Base-by-base conservation (phyloP, 2,113 vertebrate species). In the Ceratotherium simum region DNA sequence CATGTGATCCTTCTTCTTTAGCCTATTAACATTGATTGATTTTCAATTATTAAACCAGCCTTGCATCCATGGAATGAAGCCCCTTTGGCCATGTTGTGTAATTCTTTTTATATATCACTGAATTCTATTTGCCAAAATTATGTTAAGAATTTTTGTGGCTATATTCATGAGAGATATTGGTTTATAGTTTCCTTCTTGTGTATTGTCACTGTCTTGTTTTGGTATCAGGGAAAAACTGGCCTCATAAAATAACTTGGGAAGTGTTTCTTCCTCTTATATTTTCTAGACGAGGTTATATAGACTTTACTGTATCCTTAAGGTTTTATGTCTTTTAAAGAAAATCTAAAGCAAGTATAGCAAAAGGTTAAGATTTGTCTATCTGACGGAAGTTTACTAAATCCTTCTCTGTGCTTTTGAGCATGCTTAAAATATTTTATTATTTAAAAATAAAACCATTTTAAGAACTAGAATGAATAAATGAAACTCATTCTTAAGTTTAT, bases 311-410 rank as follows among this genome's bases (percentile, higher is more conserved):
- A 76, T 76, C 18, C 14, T 29, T 42, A 70, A 69, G n/a, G 25
- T 64, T 95, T 87, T 83, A 23, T 67, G 13, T 21, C 36, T 75
- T 82, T 58, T 67, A 58, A 96, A 83, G 69, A 96, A 42, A 89
- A 76, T 46, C 29, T 89, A 75, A 96, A 88, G 6, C 48, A 82
- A 81, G 13, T 11, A 1, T 56, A 48, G 20, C 33, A 72, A 91
- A 91, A 90, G 65, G 46, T 65, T 78, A 90, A 82, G 27, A 67
- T 58, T 60, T 89, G 25, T 60, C 51, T 76, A 46, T 18, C 29
- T 88, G 23, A 12, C 36, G 14, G 25, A 69, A 54, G 39, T 89
- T 89, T 83, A 65, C 17, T 76, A 69, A 96, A 60, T 93, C 25
- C n/a, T 88, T 67, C n/a, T 51, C 20, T 60, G 18, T 54, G 33